Evolutionary conservation across 2,888 invertebrate species (phyloP), one percentile per base, ranked within the genome.

Genomic region (Prosopocoilus inquinatus): DNA sequence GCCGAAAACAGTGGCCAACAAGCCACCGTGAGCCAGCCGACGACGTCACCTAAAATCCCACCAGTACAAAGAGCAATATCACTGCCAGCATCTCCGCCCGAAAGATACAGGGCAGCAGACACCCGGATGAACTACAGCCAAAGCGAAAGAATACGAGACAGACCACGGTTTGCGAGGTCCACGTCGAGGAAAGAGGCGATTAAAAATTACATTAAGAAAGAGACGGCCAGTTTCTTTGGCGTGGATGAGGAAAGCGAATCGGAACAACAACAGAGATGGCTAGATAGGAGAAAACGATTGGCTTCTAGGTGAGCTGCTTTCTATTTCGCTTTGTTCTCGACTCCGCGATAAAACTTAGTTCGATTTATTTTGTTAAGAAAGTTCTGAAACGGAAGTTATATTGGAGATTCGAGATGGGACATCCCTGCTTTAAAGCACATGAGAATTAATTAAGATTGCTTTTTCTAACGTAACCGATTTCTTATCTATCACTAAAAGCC

Each of bases 191-290:
- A 76, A 60, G 79, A 81, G 68, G 71, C 76, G 69, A 69, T 81
- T 66, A 77, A 79, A 74, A 75, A 87, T 71, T 90, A 87, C 75
- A 85, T 92, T 70, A 89, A 86, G 73, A 82, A 86, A 64, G 90
- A 91, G 74, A 89, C 91, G 54, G 89, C 90, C 53, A 88, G 87
- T 65, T 93, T 93, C 78, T 92, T 94, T 75, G 93, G 92, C 13
- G 87, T 94, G 55, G 88, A 89, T 70, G 88, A 88, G 69, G 87
- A 88, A 66, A 85, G 85, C 65, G 90, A 90, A 74, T 83, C 84
- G 67, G 83, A 86, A 70, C 87, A 89, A 77, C 84, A 84, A 72
- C 81, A 86, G 71, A 77, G 88, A 73, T 93, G 93, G 93, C 80
- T 88, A 69, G 90, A 91, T 71, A 82, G 92, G 72, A 81, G 92